Base-by-base conservation (phyloP, 64 coral and sea anemone species). In the Montipora sp. region DNA sequence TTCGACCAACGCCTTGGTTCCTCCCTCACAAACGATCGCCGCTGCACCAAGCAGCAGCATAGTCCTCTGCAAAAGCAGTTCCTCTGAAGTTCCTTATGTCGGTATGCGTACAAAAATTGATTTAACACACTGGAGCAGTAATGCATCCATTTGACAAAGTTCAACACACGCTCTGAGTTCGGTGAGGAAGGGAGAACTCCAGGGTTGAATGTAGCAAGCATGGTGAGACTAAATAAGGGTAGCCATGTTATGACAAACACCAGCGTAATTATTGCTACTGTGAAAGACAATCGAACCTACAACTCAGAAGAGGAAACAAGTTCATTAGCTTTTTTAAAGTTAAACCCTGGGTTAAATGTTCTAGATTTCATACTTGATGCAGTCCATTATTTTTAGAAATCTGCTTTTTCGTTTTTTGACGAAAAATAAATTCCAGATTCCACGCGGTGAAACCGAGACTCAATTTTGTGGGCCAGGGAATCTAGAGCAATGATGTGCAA, bases 141-240 rank as follows among this genome's bases (percentile, higher is more conserved):
- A 19, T 95, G 93, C 93, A 95, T 95, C 81, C 88, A 91, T 69
- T 95, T 95, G 22, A 95, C 93, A 22, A 95, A 90, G 2, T 55
- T 73, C 4, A 91, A 81, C 9, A 95, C 47, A 8, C 89, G 93
- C 45, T 18, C 49, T 8, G 45, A 87, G 4, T 15, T 75, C 53
- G 73, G 9, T 3, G 57, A 24, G 1, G 72, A 66, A 47, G 93
- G 93, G 7, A 95, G 82, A 36, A 73, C 18, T 18, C 1, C 27
- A 23, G 65, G 59, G 51, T 95, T 75, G 75, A 86, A 95, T 3
- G 89, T 73, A 9, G 93, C 93, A 4, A 91, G 59, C 82, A 95
- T 80, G 3, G 93, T 80, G 2, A 95, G 3, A 4, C 20, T 58
- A 18, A 95, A 95, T 6, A 95, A 48, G 8, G 93, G 93, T n/a